Evolutionary conservation across 2,797 vertebrate genomes (phyloP), one percentile per base, ranked within the genome.

Genomic region (Decapterus maruadsi): DNA sequence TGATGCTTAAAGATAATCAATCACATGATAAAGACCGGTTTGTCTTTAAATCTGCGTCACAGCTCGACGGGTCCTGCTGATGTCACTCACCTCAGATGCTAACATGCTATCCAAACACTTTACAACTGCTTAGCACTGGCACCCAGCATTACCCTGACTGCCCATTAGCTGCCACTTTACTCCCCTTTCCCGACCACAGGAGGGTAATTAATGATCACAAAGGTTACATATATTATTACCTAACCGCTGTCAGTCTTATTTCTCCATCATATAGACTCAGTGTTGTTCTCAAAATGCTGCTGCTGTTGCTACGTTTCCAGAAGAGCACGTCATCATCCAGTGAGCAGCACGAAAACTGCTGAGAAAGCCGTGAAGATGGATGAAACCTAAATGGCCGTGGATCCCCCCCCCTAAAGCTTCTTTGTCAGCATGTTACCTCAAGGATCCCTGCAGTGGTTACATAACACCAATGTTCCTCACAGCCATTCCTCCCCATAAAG

Each of bases 31-130:
- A 55, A 45, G 46, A 55, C 12, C 56, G 22, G 43, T 68, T 63
- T 59, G n/a, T 60, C 66, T 66, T 63, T 54, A 54, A 63, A 70
- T 45, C 51, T 66, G 50, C 34, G n/a, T 81, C 75, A 78, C 43
- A 38, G 56, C 60, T 54, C 20, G n/a, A 55, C 38, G 63, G 13
- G 48, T n/a, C 50, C 51, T 45, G 69, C 46, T 57, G 57, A 1
- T 13, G 40, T 31, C 51, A 66, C 75, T 83, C 26, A 76, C n/a
- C n/a, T 29, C 20, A 58, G 26, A 65, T 26, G 20, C 43, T 53
- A 87, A 85, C 81, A 63, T 20, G 20, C 46, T 55, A 86, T 84
- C 80, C 78, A 88, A 92, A 87, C 92, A 90, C 91, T 93, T 51
- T 3, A 63, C 54, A 11, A 26, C 55, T 38, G 69, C 89, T 50